Evolutionary conservation across 2,797 vertebrate species (phyloP), one percentile per base, ranked within the genome.

Genomic region (Sphenopsis melanotis): DNA sequence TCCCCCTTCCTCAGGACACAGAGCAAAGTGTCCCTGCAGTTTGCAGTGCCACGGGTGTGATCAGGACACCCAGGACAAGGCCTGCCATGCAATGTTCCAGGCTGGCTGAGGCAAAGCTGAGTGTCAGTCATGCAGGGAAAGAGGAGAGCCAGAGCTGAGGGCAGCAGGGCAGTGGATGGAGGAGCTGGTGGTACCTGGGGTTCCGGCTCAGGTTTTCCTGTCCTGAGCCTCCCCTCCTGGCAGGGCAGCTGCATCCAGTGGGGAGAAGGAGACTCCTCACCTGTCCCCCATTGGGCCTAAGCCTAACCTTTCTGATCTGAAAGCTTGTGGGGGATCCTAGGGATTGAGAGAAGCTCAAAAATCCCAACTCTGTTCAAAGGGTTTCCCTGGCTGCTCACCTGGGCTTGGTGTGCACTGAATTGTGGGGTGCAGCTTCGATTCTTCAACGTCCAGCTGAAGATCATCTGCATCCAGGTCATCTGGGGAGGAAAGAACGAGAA

Each of bases 381-480:
- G 11, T 53, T 79, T 82, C 56, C 80, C 52, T 88, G 72, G 36
- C 46, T 93, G 84, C 97, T 98, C 95, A 99, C 99, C 99, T 44
- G 99, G 99, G 74, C 96, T 97, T 8, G 99, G 99, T 6, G 98
- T 99, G 92, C 99, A 99, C 94, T 99, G 99, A 95, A 99, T 98
- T 59, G 98, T 98, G 74, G 98, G 98, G 60, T 98, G 98, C 42
- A 99, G 96, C 98, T 99, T 99, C 50, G 98, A 98, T 89, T 99
- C 99, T 75, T 99, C 99, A 70, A 98, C 97, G 84, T 99, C 98
- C 84, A 98, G 46, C 93, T 99, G 99, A 91, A 99, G 98, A 81
- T 99, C 99, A 20, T 99, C 99, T 92, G 98, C 91, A 86, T 99
- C 99, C 44, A 98, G 97, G 87, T 99, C 99, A 98, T 99, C 99